Conservation (phyloP, 2,113 vertebrate genomes). For the Odocoileus virginianus region DNA sequence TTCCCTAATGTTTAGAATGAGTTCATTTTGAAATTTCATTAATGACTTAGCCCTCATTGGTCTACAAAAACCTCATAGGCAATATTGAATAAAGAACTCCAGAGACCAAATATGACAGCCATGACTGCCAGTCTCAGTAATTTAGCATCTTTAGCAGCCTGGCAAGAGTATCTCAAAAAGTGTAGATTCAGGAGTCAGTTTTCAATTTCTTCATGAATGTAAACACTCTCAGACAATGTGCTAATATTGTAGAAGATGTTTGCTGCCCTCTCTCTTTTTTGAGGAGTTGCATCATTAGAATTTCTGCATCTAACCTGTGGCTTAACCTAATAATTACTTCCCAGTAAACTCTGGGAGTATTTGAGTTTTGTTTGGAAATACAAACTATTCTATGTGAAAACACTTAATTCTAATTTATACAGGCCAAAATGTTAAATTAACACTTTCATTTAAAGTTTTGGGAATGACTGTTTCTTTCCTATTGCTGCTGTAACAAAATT, state of each 20-base stretch:
- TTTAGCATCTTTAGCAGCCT: neutral
- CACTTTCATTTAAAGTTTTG: neutral
- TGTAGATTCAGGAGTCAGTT: neutral
- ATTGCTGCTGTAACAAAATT: neutral
- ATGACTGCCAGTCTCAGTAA: neutral
- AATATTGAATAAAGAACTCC: neutral
- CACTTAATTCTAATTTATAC: neutral
- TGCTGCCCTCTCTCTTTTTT: neutral
- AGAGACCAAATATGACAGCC: neutral
- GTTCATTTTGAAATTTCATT: neutral
- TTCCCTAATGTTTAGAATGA: neutral
- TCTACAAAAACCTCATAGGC: neutral
- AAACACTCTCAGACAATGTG: neutral
- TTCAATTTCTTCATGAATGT: neutral
- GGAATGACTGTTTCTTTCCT: neutral
- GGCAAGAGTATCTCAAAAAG: neutral
- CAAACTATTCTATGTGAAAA: neutral
- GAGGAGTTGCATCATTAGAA: neutral
- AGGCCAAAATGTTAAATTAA: neutral
- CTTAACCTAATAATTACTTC: neutral
- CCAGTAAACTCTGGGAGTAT: neutral
- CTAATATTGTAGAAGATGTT: neutral
- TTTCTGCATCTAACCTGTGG: neutral
- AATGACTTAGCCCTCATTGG: neutral
- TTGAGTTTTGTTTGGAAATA: neutral